Conservation (phyloP, 2,113 vertebrate genomes). For the Piliocolobus tephrosceles region DNA sequence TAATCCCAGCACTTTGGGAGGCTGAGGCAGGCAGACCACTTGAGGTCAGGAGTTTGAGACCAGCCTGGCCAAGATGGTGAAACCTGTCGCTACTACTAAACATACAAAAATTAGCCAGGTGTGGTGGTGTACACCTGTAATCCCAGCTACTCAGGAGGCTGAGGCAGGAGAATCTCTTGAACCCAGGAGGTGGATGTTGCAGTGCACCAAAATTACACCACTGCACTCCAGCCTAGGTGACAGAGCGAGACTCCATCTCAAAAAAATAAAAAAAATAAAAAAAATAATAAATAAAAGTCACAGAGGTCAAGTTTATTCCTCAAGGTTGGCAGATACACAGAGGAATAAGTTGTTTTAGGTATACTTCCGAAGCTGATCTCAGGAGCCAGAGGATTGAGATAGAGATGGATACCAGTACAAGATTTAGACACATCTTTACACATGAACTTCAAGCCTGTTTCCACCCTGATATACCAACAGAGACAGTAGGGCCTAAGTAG, state of each 20-base stretch:
- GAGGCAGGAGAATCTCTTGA: too few species aligned
- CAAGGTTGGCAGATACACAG: background rate
- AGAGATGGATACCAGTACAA: background rate
- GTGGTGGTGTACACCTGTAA: too few species aligned
- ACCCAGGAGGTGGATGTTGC: too few species aligned
- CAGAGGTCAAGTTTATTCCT: background rate
- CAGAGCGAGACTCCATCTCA: background rate
- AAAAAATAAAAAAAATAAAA: background rate
- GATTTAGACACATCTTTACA: background rate
- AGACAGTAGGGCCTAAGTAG: fast-evolving
- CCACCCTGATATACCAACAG: background rate
- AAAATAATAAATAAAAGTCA: background rate
- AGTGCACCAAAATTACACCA: too few species aligned
- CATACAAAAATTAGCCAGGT: too few species aligned
- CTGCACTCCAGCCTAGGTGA: too few species aligned
- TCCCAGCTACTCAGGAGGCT: too few species aligned
- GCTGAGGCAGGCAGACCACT: too few species aligned
- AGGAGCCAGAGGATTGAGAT: background rate
- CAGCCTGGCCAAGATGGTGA: too few species aligned
- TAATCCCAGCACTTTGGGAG: too few species aligned
- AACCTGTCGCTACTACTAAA: too few species aligned
- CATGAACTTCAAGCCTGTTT: background rate
- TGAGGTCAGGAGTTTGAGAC: too few species aligned
- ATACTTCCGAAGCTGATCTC: background rate
- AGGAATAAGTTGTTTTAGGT: background rate